phyloP scores from a whole-genome alignment of 2,888 invertebrate species.

The Trichogramma evanescens region DNA sequence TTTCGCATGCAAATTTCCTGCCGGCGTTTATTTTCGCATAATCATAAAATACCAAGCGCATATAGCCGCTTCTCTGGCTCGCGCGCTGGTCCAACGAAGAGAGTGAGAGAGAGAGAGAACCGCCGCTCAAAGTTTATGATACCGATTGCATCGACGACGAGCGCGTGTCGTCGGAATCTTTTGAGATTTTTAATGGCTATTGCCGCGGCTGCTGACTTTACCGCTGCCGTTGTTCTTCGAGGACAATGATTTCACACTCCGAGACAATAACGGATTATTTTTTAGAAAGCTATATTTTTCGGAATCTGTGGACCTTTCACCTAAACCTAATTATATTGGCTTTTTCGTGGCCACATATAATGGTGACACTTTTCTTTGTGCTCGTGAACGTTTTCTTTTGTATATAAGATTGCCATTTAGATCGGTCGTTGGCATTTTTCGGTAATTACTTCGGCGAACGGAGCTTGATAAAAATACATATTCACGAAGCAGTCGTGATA shows the following conservation, averaged over 20 bases:
- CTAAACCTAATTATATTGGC: background rate
- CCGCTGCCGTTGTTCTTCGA: background rate
- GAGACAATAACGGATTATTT: background rate
- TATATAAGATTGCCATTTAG: too few relatives aligned
- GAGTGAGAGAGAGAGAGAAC: background rate
- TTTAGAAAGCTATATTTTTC: slow-evolving; percentile 10
- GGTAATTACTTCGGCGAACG: too few relatives aligned
- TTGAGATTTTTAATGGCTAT: background rate
- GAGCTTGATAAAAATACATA: too few relatives aligned
- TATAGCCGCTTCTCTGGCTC: background rate
- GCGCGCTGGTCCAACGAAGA: background rate
- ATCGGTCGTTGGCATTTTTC: too few relatives aligned
- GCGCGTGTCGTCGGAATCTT: background rate
- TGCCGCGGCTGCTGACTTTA: slow-evolving; percentile 4
- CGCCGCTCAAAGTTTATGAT: background rate
- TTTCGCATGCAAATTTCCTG: slow-evolving; percentile 1
- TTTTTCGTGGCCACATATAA: too few relatives aligned
- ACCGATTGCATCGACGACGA: background rate
- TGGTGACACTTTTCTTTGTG: too few relatives aligned
- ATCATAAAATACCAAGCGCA: slow-evolving; percentile 7
- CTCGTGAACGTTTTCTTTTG: too few relatives aligned
- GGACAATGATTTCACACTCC: too few relatives aligned
- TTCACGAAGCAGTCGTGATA: too few relatives aligned
- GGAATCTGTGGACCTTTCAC: slow-evolving; percentile 6
- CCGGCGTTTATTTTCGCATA: slow-evolving; percentile 11